These are phyloP conservation scores for Zonotrichia leucophrys DNA, from an alignment of 2,113 vertebrate genomes.

Conservation along the genomic window DNA sequence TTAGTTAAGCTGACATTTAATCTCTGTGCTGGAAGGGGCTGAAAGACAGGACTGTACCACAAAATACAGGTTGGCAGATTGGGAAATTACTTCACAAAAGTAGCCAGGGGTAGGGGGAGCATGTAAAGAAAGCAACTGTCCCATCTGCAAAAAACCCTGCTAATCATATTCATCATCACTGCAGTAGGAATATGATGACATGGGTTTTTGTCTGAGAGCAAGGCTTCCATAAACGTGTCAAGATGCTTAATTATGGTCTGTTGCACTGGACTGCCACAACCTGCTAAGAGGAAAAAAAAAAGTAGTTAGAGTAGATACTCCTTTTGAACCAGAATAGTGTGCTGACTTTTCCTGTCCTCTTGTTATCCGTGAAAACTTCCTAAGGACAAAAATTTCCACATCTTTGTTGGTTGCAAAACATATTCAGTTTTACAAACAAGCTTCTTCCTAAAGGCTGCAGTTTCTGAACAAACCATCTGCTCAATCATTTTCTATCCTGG, in stretches of 20 bases:
- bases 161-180: slow-evolving; percentile 7
- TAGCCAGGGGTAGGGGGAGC: background rate
- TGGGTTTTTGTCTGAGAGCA: background rate
- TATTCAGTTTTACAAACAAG: slow-evolving; percentile 35
- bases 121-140: background rate
- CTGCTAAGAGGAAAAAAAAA: background rate
- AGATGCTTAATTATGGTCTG: slow-evolving; percentile 1
- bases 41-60: background rate
- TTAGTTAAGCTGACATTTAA: background rate
- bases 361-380: background rate
- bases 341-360: background rate
- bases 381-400: background rate
- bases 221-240: slow-evolving; percentile 28
- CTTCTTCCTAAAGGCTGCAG: slow-evolving; percentile 17
- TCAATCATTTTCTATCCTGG: slow-evolving; percentile 5
- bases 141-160: background rate
- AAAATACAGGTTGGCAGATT: background rate
- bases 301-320: background rate
- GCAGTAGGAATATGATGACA: background rate
- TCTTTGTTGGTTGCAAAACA: slow-evolving; percentile 31
- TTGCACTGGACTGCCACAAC: background rate
- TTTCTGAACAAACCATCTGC: slow-evolving; percentile 52
- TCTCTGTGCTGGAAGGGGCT: background rate
- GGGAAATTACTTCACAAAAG: background rate
- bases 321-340: background rate